Percentiles rank a stretch among this genome's conserved stretches.
phyloP scores from a whole-genome alignment of 2,888 invertebrate species.

The Polietes domitor region DNA sequence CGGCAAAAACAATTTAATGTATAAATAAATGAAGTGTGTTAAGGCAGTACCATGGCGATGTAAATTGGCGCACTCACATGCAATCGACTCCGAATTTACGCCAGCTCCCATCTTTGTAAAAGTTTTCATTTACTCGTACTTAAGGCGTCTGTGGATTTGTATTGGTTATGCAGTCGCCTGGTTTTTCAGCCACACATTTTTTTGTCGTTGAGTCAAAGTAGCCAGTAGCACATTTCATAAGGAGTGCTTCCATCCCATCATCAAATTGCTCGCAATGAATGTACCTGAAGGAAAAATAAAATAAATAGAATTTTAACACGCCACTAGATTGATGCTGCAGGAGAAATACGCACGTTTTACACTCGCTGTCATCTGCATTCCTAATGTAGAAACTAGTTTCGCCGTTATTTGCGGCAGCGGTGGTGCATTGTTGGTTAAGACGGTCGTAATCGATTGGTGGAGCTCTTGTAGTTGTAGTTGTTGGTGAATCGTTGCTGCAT shows the following conservation, averaged over 20 bases:
- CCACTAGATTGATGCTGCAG: not conserved
- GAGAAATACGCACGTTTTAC: conserved; percentile 1
- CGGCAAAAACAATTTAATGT: too few species aligned
- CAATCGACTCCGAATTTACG: too few species aligned
- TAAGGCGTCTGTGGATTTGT: too few species aligned
- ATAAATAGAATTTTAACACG: not conserved
- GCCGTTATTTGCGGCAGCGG: not conserved
- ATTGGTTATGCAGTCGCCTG: not conserved
- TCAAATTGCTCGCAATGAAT: conserved; percentile 5
- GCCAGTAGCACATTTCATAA: not conserved
- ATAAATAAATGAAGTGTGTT: too few species aligned
- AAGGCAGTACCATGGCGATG: too few species aligned
- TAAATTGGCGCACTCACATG: too few species aligned
- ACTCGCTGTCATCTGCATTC: not conserved
- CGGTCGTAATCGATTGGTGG: not conserved
- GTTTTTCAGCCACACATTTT: not conserved
- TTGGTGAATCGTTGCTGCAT: not conserved
- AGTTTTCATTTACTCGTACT: too few species aligned
- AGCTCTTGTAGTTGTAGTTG: not conserved
- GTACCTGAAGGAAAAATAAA: not conserved
- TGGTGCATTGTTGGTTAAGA: not conserved
- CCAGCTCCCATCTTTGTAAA: too few species aligned
- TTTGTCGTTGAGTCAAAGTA: not conserved
- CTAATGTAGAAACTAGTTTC: not conserved
- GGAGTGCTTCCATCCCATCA: not conserved